phyloP scores from a whole-genome alignment of 2,888 invertebrate species.

The Zygogramma bicolorata region DNA sequence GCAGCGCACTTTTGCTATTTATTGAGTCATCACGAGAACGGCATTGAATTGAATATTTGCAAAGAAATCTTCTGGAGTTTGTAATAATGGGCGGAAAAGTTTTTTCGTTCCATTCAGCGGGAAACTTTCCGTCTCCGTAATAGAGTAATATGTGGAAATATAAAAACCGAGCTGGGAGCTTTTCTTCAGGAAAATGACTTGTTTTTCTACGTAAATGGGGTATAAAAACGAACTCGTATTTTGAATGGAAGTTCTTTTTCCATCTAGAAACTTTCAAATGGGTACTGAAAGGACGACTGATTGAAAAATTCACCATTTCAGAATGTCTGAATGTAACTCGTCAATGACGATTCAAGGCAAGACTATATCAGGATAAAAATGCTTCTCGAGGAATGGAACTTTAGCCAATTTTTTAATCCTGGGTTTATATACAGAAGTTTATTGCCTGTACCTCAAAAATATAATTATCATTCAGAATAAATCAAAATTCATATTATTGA shows the following conservation, averaged over 20 bases:
- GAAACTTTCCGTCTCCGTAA: not conserved
- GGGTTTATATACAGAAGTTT: too few species aligned
- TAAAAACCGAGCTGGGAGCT: not conserved
- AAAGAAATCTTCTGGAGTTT: not conserved
- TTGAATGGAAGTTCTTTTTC: not conserved
- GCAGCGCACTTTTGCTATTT: constrained; percentile 1
- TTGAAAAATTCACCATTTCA: not conserved
- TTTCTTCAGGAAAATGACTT: not conserved
- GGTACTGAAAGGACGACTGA: not conserved
- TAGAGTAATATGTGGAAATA: constrained; percentile 2
- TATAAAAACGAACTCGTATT: not conserved
- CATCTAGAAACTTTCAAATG: not conserved
- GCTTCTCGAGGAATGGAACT: too few species aligned
- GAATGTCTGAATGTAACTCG: not conserved
- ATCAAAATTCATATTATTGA: too few species aligned
- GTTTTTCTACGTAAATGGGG: not conserved
- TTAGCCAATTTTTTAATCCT: too few species aligned
- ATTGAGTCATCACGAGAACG: constrained; percentile 15
- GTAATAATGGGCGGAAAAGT: not conserved
- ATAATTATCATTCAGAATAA: too few species aligned
- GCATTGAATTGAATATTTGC: constrained; percentile 7
- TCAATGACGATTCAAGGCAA: too few species aligned
- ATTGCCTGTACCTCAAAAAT: too few species aligned
- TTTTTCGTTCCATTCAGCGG: not conserved
- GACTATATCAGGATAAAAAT: too few species aligned